Evolutionary conservation across 1,140 invertebrate species (phyloP), one percentile per base, ranked within the genome.

Genomic region (Atopsyche davidsoni): DNA sequence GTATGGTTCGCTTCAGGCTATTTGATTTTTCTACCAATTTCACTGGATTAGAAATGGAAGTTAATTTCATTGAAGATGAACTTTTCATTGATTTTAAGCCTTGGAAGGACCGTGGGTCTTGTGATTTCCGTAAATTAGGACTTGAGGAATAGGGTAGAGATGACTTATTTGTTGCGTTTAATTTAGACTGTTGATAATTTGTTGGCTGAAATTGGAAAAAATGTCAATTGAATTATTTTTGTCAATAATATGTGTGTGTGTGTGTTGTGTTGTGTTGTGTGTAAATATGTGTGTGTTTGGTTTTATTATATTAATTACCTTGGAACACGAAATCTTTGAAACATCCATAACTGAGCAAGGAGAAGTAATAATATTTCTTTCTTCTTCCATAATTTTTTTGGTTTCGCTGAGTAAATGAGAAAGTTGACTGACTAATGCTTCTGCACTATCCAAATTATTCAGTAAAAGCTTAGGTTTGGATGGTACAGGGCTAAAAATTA

Each of bases 391-490:
- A 6, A 46, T 9, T 31, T 42, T 55, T 16, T 42, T 51, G 13
- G 48, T 28, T 38, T 55, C 48, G 35, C 51, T 45, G n/a, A 55
- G 42, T 9, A 51, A 17, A 2, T 13, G 1, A 3, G 21, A 13
- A 18, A 55, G 34, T 7, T 55, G 39, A 36, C 47, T 44, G 7
- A 23, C 22, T 4, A 51, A 7, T 31, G 35, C 42, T 47, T 55
- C 48, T 19, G 53, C 53, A 35, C 51, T 44, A 22, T 47, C 25
- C n/a, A 55, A 21, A 41, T 55, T 51, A 18, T 47, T 38, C 10
- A 47, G 17, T 21, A 25, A 28, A 23, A 36, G 14, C 38, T 32
- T 25, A 14, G 44, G 43, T 11, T 32, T 14, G 7, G 18, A 28
- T n/a, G 38, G 21, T 1, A 51, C 47, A 16, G 48, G 53, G 28